Percentiles rank a stretch among this genome's conserved stretches.
These are phyloP conservation scores for Epicauta chinensis DNA, from an alignment of 1,140 invertebrate genomes.

Conservation along the genomic window DNA sequence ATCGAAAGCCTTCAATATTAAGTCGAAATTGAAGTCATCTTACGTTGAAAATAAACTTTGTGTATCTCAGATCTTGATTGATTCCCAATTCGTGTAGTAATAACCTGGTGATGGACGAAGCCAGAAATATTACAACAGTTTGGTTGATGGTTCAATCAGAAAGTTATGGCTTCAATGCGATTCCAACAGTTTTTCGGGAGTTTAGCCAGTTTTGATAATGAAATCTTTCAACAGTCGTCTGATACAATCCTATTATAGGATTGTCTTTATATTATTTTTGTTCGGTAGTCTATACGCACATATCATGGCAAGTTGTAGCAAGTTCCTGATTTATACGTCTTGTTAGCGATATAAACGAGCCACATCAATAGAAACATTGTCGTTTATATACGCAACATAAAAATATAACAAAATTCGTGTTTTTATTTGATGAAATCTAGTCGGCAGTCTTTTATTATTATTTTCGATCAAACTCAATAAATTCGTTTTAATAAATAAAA, in stretches of 20 bases:
- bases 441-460: too few relatives aligned
- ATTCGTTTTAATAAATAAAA: too few relatives aligned
- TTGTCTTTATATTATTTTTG: background rate
- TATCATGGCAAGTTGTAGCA: background rate
- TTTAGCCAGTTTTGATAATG: conserved; percentile 23
- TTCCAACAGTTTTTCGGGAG: conserved; percentile 15
- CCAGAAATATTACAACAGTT: conserved; percentile 27
- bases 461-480: too few relatives aligned
- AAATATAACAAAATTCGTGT: too few relatives aligned
- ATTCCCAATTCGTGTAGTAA: conserved; percentile 32
- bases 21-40: conserved; percentile 13
- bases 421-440: too few relatives aligned
- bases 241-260: conserved; percentile 3
- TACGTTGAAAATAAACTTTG: conserved; percentile 17
- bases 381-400: too few relatives aligned
- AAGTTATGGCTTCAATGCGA: conserved; percentile 19
- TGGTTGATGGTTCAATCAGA: conserved; percentile 24
- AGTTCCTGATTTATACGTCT: too few relatives aligned
- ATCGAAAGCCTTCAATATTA: conserved; percentile 9
- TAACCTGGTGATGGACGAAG: conserved; percentile 24
- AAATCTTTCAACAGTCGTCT: conserved; percentile 11
- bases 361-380: too few relatives aligned
- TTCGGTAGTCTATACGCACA: background rate
- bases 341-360: too few relatives aligned
- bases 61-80: conserved; percentile 34